Evolutionary conservation across 2,113 vertebrate genomes (phyloP), one percentile per base, ranked within the genome.

Genomic region (Oceanodroma tethys): DNA sequence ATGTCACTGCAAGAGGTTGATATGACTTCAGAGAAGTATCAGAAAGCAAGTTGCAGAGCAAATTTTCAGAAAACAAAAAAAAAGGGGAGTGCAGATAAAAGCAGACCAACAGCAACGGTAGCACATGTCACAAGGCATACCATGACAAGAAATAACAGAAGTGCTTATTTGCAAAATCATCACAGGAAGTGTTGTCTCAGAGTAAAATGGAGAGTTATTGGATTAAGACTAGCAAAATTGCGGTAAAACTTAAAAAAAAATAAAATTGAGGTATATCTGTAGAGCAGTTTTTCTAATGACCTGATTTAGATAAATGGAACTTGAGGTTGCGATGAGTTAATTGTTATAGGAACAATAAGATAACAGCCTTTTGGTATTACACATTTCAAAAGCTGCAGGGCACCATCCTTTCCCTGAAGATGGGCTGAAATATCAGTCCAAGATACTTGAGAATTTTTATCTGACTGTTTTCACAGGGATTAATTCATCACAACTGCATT

Each of bases 401-500:
- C 38, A 40, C 36, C 34, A 32, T 21, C 47, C 47, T 48, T 48
- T 34, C 30, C 47, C 38, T 63, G 26, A 26, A 87, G 42, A n/a
- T 59, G 30, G 13, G 50, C 65, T 82, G 42, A 70, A 60, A 63
- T 63, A 55, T 63, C 27, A 53, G 16, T 42, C 22, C 30, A 59
- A 36, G 22, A 60, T 40, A 48, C 42, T 62, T 45, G 18, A 56
- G 66, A 17, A 55, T 62, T 65, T 81, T 86, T 89, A 78, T 80
- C 62, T 76, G 43, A 45, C 50, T 79, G 45, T 50, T 78, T 81
- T 94, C 72, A 58, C 53, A 47, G 63, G 47, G 76, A 94, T 96
- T 94, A 87, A 95, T 85, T 95, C 86, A 80, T 92, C 73, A 94
- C 59, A 91, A 76, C 93, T 94, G 75, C 91, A 78, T 95, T 93